phyloP scores from a whole-genome alignment of 2,888 invertebrate species.

The Aromia moschata region DNA sequence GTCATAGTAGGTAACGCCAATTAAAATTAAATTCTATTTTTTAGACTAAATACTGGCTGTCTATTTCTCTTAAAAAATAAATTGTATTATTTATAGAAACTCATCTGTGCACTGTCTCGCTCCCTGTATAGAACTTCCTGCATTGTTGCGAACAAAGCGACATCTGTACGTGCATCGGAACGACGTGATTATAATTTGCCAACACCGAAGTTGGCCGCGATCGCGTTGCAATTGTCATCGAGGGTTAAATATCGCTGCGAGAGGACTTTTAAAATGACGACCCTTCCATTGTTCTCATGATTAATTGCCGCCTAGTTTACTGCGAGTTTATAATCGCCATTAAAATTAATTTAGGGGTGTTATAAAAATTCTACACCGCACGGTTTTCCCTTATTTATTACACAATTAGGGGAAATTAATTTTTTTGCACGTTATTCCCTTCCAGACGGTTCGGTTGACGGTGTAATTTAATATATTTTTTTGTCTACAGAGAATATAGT shows the following conservation, averaged over 20 bases:
- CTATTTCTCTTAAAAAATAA: too few relatives aligned
- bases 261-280: constrained; percentile 12
- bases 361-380: neutral
- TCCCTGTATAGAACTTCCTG: too few relatives aligned
- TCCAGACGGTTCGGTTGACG: too few relatives aligned
- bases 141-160: neutral
- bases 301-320: constrained; percentile 3
- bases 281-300: constrained; percentile 8
- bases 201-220: neutral
- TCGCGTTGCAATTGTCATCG: constrained; percentile 11
- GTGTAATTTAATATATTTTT: too few relatives aligned
- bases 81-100: too few relatives aligned
- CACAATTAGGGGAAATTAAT: neutral
- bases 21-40: too few relatives aligned
- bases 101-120: too few relatives aligned
- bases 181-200: neutral
- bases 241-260: constrained; percentile 19
- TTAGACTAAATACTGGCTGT: too few relatives aligned
- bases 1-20: too few relatives aligned
- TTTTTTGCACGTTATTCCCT: neutral
- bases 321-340: constrained; percentile 2
- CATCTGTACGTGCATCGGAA: neutral
- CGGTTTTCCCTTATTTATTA: neutral
- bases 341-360: neutral
- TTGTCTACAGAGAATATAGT: too few relatives aligned